These are phyloP conservation scores for Syngnathus floridae DNA, from an alignment of 2,113 vertebrate genomes.

Conservation along the genomic window DNA sequence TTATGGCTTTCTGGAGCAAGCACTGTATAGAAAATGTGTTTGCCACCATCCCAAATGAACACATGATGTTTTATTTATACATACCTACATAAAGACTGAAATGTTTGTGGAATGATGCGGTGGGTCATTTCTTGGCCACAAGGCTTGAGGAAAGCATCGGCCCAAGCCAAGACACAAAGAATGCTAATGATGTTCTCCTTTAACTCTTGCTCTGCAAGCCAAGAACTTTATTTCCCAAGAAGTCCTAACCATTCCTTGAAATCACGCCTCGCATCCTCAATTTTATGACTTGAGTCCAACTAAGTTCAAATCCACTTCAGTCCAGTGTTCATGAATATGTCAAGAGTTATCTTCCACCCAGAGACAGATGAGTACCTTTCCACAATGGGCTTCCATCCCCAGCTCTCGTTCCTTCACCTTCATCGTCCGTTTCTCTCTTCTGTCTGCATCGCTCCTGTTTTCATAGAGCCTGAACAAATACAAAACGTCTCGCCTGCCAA, in stretches of 20 bases:
- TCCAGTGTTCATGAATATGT: constrained; percentile 33
- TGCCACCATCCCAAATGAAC: neutral
- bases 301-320: neutral
- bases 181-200: constrained; percentile 6
- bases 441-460: constrained; percentile 64
- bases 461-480: constrained; percentile 74
- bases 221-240: constrained; percentile 1
- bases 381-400: constrained; percentile 23
- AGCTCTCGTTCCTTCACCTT: constrained; percentile 36
- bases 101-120: neutral
- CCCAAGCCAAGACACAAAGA: constrained; percentile 8
- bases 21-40: neutral
- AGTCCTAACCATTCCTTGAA: constrained; percentile 1
- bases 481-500: constrained; percentile 39
- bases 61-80: neutral
- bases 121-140: neutral
- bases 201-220: constrained; percentile 1
- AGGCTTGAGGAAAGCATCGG: constrained; percentile 1
- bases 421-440: constrained; percentile 31
- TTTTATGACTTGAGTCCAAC: neutral
- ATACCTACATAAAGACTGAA: neutral
- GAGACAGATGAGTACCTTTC: constrained; percentile 12
- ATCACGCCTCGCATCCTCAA: constrained; percentile 1
- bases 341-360: constrained; percentile 53
- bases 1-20: neutral